Conservation (phyloP, 2,888 invertebrate species). For the Drosophila rellima region DNA sequence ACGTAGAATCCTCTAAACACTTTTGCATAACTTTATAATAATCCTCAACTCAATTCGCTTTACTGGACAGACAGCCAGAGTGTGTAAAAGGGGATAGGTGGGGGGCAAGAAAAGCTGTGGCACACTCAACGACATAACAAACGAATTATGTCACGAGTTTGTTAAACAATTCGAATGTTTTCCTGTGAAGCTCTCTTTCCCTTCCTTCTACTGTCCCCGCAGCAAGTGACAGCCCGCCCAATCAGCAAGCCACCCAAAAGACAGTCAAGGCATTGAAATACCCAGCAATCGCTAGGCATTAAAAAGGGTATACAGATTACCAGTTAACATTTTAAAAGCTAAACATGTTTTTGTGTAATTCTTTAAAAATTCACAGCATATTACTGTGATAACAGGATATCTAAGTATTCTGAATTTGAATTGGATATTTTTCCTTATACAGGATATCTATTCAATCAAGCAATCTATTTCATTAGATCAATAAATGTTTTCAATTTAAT, state of each 20-base stretch:
- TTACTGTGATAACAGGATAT: too few species aligned
- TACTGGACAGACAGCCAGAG: constrained; percentile 45
- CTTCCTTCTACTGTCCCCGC: not conserved
- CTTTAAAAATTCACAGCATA: too few species aligned
- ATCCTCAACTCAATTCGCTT: constrained; percentile 48
- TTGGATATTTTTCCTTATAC: not conserved
- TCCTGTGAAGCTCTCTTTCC: constrained; percentile 33
- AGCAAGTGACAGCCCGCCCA: constrained; percentile 21
- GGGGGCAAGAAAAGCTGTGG: constrained; percentile 25
- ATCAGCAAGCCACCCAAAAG: constrained; percentile 39
- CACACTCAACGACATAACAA: constrained; percentile 65
- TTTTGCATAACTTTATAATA: constrained; percentile 65
- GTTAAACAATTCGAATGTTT: constrained; percentile 72
- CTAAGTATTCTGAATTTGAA: not conserved
- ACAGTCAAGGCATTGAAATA: constrained; percentile 37
- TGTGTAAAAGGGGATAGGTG: not conserved
- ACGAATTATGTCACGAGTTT: constrained; percentile 75
- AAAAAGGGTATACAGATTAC: not conserved
- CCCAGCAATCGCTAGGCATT: not conserved
- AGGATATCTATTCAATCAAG: constrained; percentile 6
- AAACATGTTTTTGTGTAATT: not conserved
- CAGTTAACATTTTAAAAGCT: not conserved
- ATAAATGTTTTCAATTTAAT: not conserved
- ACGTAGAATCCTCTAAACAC: constrained; percentile 45
- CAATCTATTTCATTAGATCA: not conserved